Evolutionary conservation across 2,113 vertebrate species (phyloP), one percentile per base, ranked within the genome.

Genomic region (Opisthocomus hoazin): DNA sequence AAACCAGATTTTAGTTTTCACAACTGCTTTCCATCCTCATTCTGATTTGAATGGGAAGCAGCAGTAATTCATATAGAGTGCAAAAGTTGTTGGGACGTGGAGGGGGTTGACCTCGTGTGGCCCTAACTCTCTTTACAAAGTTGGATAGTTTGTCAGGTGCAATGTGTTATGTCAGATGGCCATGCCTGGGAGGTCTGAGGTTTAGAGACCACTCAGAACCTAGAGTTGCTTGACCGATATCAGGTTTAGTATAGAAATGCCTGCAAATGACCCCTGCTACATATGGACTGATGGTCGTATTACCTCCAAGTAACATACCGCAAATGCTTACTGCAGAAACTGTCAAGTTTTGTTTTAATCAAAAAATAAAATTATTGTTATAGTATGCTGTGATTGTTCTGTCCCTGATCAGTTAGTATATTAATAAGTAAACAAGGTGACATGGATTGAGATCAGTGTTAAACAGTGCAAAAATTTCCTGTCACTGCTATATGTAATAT

Each of bases 151-250:
- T 58, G 96, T 91, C 87, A 95, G 74, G 85, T 91, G 84, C 94
- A 96, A 94, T 94, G 89, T 95, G 95, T 89, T 93, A 15, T 93
- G 94, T 97, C 96, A 97, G 94, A 96, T 97, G 95, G 94, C 78
- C 16, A 5, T 77, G 87, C 78, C 77, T 96, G 78, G 94, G 93
- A 94, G 90, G 90, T 94, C 91, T 94, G 91, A 95, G 84, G 70
- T 95, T 96, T 96, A 95, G 93, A 94, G 93, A 95, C 90, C 51
- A 45, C 87, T 93, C 70, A 0, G 50, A 96, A 94, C 66, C 53
- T 77, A 12, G 58, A 89, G 63, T 71, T 91, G 57, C 27, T 87
- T 95, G 89, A 96, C 54, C 95, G 91, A 87, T 94, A 94, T 10
- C 58, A 90, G 82, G 89, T 87, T 93, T 95, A 93, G 87, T 66